Evolutionary conservation across 1,140 invertebrate species (phyloP), one percentile per base, ranked within the genome.

Genomic region (Aphelinus atriplicis): DNA sequence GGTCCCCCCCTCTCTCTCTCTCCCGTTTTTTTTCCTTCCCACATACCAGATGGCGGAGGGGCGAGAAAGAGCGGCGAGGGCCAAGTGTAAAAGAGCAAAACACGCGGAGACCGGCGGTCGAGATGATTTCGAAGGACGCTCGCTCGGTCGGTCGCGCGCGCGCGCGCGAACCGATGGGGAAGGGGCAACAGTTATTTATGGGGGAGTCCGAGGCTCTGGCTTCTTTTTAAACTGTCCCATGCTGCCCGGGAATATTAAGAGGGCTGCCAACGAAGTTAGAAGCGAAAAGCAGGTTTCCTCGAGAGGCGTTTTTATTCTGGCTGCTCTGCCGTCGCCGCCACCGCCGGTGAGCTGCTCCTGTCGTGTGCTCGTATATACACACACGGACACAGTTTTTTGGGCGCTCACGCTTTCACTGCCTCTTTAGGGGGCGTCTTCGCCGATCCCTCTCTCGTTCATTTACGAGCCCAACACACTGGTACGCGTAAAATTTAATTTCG

Each of bases 81-180:
- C 65, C 67, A 43, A 63, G 66, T 51, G 67, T 55, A 72, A 64
- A 64, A 71, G 51, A 71, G 53, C 61, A 51, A 73, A 73, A 64
- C 43, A 60, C 53, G 9, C 7, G 10, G n/a, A 61, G 58, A 61
- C 43, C 6, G 58, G 50, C 3, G 9, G 56, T 3, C 46, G 67
- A 72, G 62, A 65, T 57, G 55, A 65, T 71, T 71, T 64, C 60
- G 61, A 71, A 71, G 70, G 61, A 56, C 61, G 62, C 51, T 42
- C 47, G 26, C 26, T 26, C 26, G 26, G 26, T 48, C 42, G 46
- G 46, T 26, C 48, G 48, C 47, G 47, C 26, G 63, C 48, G 48
- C 47, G 47, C 26, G 63, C 57, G 47, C 3, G 55, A 60, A 43
- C 26, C 42, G 58, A 60, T 60, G 58, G 45, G 45, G 45, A 47